These are phyloP conservation scores for Neotoma lepida DNA, from an alignment of 2,113 vertebrate species.

Conservation along the genomic window DNA sequence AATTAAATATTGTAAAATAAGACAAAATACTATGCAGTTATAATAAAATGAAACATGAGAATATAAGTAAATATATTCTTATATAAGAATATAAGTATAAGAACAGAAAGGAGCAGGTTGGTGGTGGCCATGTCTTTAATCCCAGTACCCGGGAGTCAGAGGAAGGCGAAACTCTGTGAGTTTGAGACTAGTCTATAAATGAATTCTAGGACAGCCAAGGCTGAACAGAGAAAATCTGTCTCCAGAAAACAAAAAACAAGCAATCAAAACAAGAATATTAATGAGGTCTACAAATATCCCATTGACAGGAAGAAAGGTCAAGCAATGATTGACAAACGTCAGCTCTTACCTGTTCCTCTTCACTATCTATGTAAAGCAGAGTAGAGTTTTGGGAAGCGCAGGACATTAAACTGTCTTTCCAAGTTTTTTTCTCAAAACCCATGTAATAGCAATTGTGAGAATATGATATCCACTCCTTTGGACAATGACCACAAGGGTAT, in stretches of 20 bases:
- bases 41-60: neutral
- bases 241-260: neutral
- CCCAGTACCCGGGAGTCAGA: neutral
- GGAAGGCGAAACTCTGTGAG: neutral
- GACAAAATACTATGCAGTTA: neutral
- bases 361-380: slow-evolving; percentile 33
- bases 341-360: slow-evolving; percentile 56
- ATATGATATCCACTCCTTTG: neutral
- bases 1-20: neutral
- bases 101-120: neutral
- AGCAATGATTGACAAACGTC: neutral
- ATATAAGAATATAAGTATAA: no score
- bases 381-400: neutral
- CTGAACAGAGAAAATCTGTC: neutral
- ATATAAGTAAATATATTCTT: no score
- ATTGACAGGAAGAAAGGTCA: neutral
- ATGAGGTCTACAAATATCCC: neutral
- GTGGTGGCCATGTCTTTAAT: neutral
- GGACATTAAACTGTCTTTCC: neutral
- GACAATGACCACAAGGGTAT: neutral
- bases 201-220: neutral
- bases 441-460: slow-evolving; percentile 41
- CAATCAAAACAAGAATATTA: neutral
- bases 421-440: neutral
- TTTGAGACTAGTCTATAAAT: neutral